These are phyloP conservation scores for Drosophila nasuta DNA, from an alignment of 1,140 invertebrate genomes.

Conservation along the genomic window DNA sequence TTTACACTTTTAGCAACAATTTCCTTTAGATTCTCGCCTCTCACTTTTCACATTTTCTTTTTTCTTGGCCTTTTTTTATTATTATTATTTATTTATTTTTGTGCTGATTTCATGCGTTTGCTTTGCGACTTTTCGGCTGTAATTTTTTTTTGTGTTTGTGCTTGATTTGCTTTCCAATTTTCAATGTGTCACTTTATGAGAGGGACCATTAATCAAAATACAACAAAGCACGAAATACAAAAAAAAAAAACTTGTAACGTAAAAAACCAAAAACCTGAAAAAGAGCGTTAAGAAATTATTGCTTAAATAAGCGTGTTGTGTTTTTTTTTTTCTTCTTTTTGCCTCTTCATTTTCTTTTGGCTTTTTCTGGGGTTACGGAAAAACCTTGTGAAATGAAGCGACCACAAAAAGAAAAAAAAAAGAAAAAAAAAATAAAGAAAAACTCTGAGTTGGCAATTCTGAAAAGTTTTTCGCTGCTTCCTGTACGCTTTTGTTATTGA, in stretches of 20 bases:
- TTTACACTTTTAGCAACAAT: slow-evolving; percentile 79
- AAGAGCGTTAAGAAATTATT: slow-evolving; percentile 75
- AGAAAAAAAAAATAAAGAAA: slow-evolving; percentile 20
- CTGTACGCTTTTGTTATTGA: slow-evolving; percentile 59
- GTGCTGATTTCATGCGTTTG: slow-evolving; percentile 79
- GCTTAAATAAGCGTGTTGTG: slow-evolving; percentile 79
- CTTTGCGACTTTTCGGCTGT: slow-evolving; percentile 64
- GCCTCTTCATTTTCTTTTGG: slow-evolving; percentile 8
- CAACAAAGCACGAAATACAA: slow-evolving; percentile 31
- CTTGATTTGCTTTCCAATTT: slow-evolving; percentile 83
- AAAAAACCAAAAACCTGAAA: slow-evolving; percentile 34
- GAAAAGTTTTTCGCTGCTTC: slow-evolving; percentile 38
- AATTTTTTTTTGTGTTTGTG: slow-evolving; percentile 52
- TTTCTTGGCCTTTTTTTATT: slow-evolving; percentile 35
- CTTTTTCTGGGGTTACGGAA: slow-evolving; percentile 22
- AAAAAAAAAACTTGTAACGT: slow-evolving; percentile 14
- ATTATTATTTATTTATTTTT: slow-evolving; percentile 59
- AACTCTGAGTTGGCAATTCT: slow-evolving; percentile 66
- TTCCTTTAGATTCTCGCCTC: slow-evolving; percentile 27
- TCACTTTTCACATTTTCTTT: slow-evolving; percentile 16
- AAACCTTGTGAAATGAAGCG: slow-evolving; percentile 67
- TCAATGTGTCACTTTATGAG: slow-evolving; percentile 83
- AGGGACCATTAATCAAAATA: slow-evolving; percentile 80
- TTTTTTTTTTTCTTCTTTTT: slow-evolving; percentile 10
- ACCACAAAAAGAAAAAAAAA: slow-evolving; percentile 48